Evolutionary conservation across 2,113 vertebrate species (phyloP).

Genomic region (Nestor notabilis): DNA sequence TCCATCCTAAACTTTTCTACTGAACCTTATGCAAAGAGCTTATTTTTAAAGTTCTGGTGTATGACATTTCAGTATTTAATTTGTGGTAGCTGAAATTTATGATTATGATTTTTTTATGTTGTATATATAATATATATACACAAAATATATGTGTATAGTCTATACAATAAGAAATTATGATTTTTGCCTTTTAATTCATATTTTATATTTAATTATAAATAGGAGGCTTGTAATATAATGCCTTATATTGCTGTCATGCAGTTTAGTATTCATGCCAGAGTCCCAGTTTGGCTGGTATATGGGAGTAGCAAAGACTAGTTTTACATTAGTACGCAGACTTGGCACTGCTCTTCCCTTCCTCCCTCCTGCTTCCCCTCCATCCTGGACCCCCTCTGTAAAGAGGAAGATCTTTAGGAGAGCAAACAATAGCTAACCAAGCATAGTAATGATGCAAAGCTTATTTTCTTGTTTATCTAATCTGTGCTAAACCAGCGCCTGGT

Average conservation of each 20-base stretch:
- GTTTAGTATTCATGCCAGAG: background rate
- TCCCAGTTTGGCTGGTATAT: accelerated
- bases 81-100: background rate
- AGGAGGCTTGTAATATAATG: background rate
- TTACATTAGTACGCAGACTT: background rate
- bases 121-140: background rate
- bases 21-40: background rate
- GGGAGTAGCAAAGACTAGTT: background rate
- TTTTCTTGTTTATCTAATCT: background rate
- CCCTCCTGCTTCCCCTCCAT: background rate
- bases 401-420: background rate
- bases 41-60: background rate
- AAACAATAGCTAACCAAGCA: background rate
- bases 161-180: background rate
- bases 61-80: background rate
- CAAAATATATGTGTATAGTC: too few species aligned
- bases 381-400: background rate
- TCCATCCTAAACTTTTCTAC: background rate
- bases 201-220: background rate
- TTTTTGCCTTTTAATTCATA: background rate
- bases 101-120: background rate
- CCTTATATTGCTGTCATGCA: background rate
- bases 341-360: background rate
- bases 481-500: background rate
- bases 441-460: background rate